Evolutionary conservation across 2,888 invertebrate genomes (phyloP), one percentile per base, ranked within the genome.

Genomic region (Lypha dubia): DNA sequence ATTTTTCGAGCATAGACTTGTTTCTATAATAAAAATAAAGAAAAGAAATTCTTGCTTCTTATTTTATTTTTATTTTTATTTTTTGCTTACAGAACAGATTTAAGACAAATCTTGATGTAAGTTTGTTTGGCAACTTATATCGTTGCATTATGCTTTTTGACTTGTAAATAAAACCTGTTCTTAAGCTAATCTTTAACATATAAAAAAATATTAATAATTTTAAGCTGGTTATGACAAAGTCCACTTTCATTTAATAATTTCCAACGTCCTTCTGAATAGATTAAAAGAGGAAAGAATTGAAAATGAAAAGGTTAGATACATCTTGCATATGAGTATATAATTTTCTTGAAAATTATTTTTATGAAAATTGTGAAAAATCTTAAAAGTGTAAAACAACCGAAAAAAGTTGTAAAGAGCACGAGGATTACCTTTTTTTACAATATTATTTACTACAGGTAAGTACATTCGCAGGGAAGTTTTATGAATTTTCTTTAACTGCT

Each of bases 21-120:
- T n/a, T n/a, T n/a, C n/a, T n/a, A n/a, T n/a, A n/a, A n/a, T n/a
- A n/a, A n/a, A n/a, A n/a, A n/a, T n/a, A n/a, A n/a, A n/a, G n/a
- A n/a, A n/a, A n/a, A n/a, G n/a, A n/a, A n/a, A 70, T 58, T 24
- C 20, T 81, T 77, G 51, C 5, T 56, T 46, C 28, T 60, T 58
- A 3, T 24, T 51, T 53, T 13, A 11, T 13, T 38, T 38, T 38
- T 38, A 38, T 38, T 38, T 38, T 13, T 11, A 13, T 38, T 13
- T 24, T 24, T 24, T 15, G 24, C 22, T 53, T 53, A 58, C 62
- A 67, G n/a, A 74, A 60, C 41, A 35, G 11, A 77, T 67, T 20
- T 58, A 41, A 70, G 79, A 65, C 58, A 65, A 82, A 82, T 82
- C 82, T 82, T 75, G 82, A 75, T 79, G 75, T 75, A 62, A 62